Base-by-base conservation (phyloP, 2,113 vertebrate species). In the Excalfactoria chinensis region DNA sequence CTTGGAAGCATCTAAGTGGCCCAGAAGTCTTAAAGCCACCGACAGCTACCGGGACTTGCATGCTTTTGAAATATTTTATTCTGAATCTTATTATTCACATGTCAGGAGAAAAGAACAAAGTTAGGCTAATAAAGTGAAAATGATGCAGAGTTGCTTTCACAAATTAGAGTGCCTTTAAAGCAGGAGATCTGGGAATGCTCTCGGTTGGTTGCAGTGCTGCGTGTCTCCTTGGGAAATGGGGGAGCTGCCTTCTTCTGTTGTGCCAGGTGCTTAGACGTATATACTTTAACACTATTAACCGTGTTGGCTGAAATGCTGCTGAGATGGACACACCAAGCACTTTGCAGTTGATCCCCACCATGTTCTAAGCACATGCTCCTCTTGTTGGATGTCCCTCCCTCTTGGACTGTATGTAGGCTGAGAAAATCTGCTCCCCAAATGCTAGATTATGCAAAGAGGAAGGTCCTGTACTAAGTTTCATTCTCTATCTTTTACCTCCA, bases 251-350 rank as follows among this genome's bases (percentile, higher is more conserved):
- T 71, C 22, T 88, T 26, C 32, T 79, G 23, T 13, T 34, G 4
- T 30, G 16, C 3, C 21, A 19, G 34, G 2, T 0, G 0, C 28
- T 75, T 1, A 2, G 32, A 40, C n/a, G 1, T 8, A 19, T 12
- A 56, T 71, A 43, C 13, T 26, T 88, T 8, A 59, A 62, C 49
- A 13, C 11, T 35, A 0, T 22, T 32, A 11, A 5, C 0, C 0
- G 22, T 64, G 12, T 20, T 32, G 62, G 35, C 53, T 44, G 69
- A 23, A 71, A 9, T 18, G 2, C 43, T 51, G 23, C 13, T 41
- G 58, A 49, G 15, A 26, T 32, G 25, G 49, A 49, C 48, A 72
- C 63, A 49, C 20, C 0, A 0, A 75, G 26, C 3, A 28, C 32
- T 72, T 25, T 69, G 26, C 21, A n/a, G 12, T 55, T 30, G 16